Evolutionary conservation across 2,113 vertebrate species (phyloP).

Genomic region (Theristicus caerulescens): DNA sequence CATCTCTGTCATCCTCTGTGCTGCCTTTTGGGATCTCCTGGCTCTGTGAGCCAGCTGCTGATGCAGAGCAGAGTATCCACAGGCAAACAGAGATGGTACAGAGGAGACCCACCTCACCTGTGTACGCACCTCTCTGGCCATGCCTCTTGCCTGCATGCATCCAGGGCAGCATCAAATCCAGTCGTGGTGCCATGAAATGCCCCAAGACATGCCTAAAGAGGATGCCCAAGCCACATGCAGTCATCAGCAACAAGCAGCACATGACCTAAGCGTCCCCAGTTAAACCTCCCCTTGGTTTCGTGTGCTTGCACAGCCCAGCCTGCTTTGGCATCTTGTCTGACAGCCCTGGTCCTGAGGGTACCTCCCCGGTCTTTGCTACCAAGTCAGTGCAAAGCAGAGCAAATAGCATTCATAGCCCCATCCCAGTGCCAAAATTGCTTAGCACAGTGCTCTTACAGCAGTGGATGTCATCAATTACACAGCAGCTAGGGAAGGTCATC

Average conservation of each 20-base stretch:
- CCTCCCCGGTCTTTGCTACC: neutral
- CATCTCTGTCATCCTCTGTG: neutral
- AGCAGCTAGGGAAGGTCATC: conserved; percentile 28
- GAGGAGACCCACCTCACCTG: neutral
- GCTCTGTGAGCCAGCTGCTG: neutral
- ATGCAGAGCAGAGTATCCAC: neutral
- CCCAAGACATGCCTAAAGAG: neutral
- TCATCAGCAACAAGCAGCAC: neutral
- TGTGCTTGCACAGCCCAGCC: neutral
- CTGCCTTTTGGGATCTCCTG: neutral
- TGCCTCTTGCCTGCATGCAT: neutral
- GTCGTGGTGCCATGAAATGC: neutral
- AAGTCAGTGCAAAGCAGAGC: neutral
- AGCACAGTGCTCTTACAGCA: neutral
- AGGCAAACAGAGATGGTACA: neutral
- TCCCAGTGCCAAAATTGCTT: neutral
- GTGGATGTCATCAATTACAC: conserved; percentile 34
- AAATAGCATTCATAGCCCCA: neutral
- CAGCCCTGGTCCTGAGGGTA: neutral
- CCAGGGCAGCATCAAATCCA: neutral
- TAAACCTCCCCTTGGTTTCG: neutral
- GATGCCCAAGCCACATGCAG: neutral
- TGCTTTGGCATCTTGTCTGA: neutral
- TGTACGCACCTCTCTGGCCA: accelerated
- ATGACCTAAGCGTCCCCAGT: accelerated